Evolutionary conservation across 2,113 vertebrate genomes (phyloP), one percentile per base, ranked within the genome.

Genomic region (Pundamilia nyererei): DNA sequence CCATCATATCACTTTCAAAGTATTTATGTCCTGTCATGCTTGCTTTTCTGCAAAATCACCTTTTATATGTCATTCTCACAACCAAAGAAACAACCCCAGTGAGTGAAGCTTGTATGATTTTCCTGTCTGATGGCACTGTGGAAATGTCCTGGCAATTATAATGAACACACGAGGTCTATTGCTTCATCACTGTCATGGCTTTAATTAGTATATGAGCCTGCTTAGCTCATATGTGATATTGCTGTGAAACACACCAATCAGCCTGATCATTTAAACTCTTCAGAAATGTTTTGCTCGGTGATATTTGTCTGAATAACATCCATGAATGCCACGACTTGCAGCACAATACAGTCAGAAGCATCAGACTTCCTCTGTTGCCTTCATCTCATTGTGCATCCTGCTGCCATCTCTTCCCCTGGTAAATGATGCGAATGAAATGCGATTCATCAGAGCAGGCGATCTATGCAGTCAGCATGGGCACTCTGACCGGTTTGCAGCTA

Each of bases 181-280:
- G 0, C 65, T 15, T 42, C 65, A 45, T 72, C 38, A 0, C 45
- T 87, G 33, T 84, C 86, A 90, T 12, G 62, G 19, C 29, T 33
- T 19, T 29, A 83, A 85, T 80, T n/a, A 83, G n/a, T 33, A 72
- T 86, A 72, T 79, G 29, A 72, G 17, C 1, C 33, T 38, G 77
- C 15, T 29, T 35, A 38, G 83, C 54, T 68, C 17, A 54, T 29
- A 45, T 45, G n/a, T 70, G 3, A 24, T 70, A 82, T 85, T 55
- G 31, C 51, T 65, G 17, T 80, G 33, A 79, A 29, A 72, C 47
- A 31, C 40, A 54, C 29, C 9, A 17, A 24, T 72, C 38, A 70
- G 38, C 38, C 38, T 0, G 35, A 9, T 9, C 21, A 26, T 42
- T 42, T 70, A 45, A 24, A 1, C 13, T 26, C 38, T 45, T 42